phyloP scores from a whole-genome alignment of 2,888 invertebrate genomes.

The Rhagophthalmus giganteus region DNA sequence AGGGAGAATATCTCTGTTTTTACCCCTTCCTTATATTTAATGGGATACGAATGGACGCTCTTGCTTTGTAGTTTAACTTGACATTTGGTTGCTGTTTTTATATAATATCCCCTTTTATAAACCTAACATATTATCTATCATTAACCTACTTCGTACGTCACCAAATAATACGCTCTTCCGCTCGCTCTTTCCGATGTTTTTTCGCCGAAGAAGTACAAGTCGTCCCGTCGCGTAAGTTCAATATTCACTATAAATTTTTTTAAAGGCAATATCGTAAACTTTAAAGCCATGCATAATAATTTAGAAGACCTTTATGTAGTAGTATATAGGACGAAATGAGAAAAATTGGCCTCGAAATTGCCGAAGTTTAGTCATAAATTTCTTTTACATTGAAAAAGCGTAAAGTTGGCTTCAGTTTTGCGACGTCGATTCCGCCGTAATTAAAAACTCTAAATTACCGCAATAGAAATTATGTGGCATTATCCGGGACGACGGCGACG shows the following conservation, averaged over 20 bases:
- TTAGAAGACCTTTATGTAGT: slow-evolving; percentile 18
- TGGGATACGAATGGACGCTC: slow-evolving; percentile 26
- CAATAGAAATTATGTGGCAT: too few relatives aligned
- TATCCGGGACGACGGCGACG: too few relatives aligned
- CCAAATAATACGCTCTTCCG: too few relatives aligned
- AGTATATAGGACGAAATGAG: slow-evolving; percentile 23
- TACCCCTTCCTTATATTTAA: slow-evolving; percentile 32
- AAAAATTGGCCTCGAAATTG: slow-evolving; percentile 27
- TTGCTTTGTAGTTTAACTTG: slow-evolving; percentile 29
- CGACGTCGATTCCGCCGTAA: slow-evolving; percentile 20
- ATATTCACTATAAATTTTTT: slow-evolving; percentile 6
- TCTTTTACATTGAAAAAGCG: slow-evolving; percentile 26
- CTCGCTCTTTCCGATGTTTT: too few relatives aligned
- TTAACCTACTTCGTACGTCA: slow-evolving; percentile 9
- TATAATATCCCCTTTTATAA: slow-evolving; percentile 20
- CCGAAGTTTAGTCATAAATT: slow-evolving; percentile 28
- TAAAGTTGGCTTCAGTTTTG: slow-evolving; percentile 20
- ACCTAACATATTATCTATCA: slow-evolving; percentile 18
- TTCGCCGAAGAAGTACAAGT: too few relatives aligned
- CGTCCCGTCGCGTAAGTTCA: slow-evolving; percentile 10
- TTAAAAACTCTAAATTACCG: slow-evolving; percentile 13
- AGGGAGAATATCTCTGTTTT: slow-evolving; percentile 35
- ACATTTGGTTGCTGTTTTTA: slow-evolving; percentile 17
- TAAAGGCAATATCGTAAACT: slow-evolving; percentile 15
- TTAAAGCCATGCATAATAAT: slow-evolving; percentile 21